Evolutionary conservation across 2,797 vertebrate genomes (phyloP).

Genomic region (Rachycentron canadum): DNA sequence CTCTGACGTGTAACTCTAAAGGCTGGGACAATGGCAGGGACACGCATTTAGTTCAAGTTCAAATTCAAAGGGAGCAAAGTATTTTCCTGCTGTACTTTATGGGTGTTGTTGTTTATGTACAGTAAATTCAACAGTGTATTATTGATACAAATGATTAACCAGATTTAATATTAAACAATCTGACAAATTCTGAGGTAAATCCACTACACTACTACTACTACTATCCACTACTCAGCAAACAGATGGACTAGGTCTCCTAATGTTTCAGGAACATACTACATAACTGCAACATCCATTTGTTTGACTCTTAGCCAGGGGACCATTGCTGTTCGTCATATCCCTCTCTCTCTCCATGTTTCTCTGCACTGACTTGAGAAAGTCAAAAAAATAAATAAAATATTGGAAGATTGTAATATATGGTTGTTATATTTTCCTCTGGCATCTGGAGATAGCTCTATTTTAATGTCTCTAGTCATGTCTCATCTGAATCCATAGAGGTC

Average conservation of each 20-base stretch:
- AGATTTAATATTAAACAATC: neutral
- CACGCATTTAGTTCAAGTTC: neutral
- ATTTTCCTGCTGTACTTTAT: no score
- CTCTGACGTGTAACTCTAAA: neutral
- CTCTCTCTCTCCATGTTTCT: neutral
- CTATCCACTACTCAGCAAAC: neutral
- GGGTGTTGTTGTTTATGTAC: neutral
- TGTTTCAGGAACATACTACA: neutral
- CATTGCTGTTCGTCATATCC: neutral
- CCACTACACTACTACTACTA: no score
- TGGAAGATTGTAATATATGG: neutral
- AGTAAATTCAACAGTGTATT: no score
- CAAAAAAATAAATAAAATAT: neutral
- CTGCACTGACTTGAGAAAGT: neutral
- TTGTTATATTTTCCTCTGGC: neutral
- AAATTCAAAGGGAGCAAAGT: no score
- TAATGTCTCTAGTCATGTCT: constrained; percentile 5
- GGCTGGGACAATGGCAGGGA: neutral
- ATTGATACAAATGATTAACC: no score
- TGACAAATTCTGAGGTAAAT: constrained; percentile 1
- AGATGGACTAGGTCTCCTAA: neutral
- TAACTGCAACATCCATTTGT: neutral
- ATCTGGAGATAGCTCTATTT: constrained; percentile 10
- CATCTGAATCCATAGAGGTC: constrained; percentile 33
- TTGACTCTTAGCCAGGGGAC: neutral